phyloP scores from a whole-genome alignment of 2,113 vertebrate species.

The Nesogale talazaci region DNA sequence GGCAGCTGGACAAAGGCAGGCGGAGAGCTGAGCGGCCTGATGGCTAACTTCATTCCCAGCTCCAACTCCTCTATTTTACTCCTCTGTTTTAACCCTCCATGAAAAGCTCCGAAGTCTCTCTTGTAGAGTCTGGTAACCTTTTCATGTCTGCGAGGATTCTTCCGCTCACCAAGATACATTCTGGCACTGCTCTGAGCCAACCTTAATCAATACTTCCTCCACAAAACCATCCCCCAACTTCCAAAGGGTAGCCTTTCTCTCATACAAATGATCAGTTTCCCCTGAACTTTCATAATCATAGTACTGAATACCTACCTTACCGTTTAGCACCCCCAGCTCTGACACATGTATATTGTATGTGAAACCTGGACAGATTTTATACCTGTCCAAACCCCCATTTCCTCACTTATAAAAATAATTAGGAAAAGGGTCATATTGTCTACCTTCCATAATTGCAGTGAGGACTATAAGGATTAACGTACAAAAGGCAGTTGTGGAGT shows the following conservation, averaged over 20 bases:
- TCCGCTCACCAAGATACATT: not conserved
- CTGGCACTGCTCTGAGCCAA: not conserved
- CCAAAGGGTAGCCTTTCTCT: not conserved
- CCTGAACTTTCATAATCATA: not conserved
- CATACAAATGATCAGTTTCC: not conserved
- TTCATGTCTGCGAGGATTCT: not conserved
- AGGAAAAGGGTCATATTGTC: not conserved
- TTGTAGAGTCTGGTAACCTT: not conserved
- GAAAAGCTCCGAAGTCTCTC: not conserved
- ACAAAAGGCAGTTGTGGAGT: not conserved
- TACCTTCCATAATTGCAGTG: not conserved
- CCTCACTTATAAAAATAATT: not conserved
- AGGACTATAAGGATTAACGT: not conserved
- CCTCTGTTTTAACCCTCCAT: not conserved
- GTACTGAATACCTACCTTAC: not conserved
- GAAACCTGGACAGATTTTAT: not conserved
- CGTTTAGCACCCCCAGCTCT: not conserved
- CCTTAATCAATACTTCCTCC: not conserved
- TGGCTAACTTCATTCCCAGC: not conserved
- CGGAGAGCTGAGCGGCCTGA: not conserved
- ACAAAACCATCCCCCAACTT: not conserved
- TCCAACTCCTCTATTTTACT: not conserved
- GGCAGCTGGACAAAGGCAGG: not conserved
- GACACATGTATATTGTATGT: not conserved
- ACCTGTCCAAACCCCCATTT: not conserved